Evolutionary conservation across 1,140 invertebrate species (phyloP).

Genomic region (Ips typographus): DNA sequence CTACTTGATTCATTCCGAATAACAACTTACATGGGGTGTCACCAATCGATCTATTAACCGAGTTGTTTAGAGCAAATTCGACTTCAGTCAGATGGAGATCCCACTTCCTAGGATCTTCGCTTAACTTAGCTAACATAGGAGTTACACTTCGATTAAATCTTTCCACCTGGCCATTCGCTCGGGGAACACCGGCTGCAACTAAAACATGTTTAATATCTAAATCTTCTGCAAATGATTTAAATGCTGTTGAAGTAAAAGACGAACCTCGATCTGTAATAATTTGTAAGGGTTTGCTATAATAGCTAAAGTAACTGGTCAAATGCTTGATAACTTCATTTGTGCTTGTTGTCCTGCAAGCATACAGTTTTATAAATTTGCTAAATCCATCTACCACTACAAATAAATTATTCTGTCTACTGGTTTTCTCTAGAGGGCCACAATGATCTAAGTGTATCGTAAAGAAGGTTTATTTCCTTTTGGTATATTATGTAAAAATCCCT

Average conservation of each 20-base stretch:
- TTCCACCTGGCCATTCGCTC: conserved; percentile 49
- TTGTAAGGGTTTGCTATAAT: no score
- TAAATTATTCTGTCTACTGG: conserved; percentile 30
- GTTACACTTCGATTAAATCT: conserved; percentile 42
- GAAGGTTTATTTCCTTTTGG: conserved; percentile 33
- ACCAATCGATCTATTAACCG: conserved; percentile 30
- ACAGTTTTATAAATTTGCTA: no score
- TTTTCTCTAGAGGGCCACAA: conserved; percentile 35
- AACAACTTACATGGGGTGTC: conserved; percentile 37
- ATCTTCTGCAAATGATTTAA: no score
- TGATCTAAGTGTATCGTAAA: conserved; percentile 36
- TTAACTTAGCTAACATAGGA: conserved; percentile 40
- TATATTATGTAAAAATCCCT: conserved; percentile 16
- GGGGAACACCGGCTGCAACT: conserved; percentile 40
- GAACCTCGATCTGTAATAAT: no score
- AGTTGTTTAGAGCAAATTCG: conserved; percentile 44
- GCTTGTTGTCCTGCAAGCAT: conserved; percentile 25
- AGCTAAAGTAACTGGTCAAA: no score
- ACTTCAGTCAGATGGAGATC: conserved; percentile 26
- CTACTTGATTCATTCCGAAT: conserved; percentile 39
- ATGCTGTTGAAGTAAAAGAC: no score
- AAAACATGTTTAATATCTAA: conserved; percentile 32
- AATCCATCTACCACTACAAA: conserved; percentile 12
- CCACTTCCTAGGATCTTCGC: conserved; percentile 24
- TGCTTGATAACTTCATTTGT: neutral